Evolutionary conservation across 2,113 vertebrate species (phyloP), one percentile per base, ranked within the genome.

Genomic region (Galemys pyrenaicus): DNA sequence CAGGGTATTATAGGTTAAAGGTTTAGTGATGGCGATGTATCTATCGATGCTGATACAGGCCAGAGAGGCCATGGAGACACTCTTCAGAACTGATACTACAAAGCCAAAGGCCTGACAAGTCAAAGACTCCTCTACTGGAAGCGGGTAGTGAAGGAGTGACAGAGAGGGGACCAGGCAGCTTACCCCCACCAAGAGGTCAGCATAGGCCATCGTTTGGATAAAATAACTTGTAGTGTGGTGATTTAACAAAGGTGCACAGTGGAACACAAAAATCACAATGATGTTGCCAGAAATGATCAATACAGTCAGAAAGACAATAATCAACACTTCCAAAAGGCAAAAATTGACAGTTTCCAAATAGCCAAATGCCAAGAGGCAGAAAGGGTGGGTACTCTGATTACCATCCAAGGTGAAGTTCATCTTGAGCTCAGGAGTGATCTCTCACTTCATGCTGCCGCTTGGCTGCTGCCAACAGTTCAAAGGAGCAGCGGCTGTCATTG

Each of bases 141-240:
- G 97, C 0, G 99, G 98, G 88, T 98, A 98, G 97, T 99, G 99
- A 58, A 99, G 98, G 82, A 99, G 98, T 74, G 99, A 99, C 96
- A 99, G 97, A 83, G 99, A 99, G 54, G 99, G 99, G 95, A 99
- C 99, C 94, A 99, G 98, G 98, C 99, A 99, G 98, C 99, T 99
- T 80, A 99, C 98, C 2, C 99, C 99, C 94, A 99, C 99, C 98
- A 99, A 97, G 87, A 99, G 98, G 97, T 99, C 99, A 51, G 99
- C 99, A 35, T 99, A 99, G 0, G 99, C 99, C 99, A 99, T 99
- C 46, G 99, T 99, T 98, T 99, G 99, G 96, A 99, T 99, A 98
- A 99, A 99, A 97, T 99, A 99, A 97, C 99, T 99, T 97, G 99
- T 99, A 95, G 99, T 99, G 96, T 99, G 99, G 96, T 99, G 99